Conservation (phyloP, 1,140 invertebrate genomes). For the Procambarus clarkii region DNA sequence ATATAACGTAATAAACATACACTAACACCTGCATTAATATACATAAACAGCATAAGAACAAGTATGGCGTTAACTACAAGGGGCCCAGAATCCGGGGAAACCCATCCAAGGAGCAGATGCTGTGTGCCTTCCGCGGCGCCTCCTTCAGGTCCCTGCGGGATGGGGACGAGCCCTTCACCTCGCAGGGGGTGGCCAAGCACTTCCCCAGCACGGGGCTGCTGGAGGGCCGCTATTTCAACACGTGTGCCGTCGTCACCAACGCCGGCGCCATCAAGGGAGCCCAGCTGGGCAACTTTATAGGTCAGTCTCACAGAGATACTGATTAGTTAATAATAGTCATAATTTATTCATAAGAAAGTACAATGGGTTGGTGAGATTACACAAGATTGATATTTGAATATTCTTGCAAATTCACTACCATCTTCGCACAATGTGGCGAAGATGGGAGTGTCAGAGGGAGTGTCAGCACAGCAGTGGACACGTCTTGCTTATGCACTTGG, state of each 20-base stretch:
- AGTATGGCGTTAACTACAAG: conserved; percentile 69
- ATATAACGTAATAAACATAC: too few species aligned
- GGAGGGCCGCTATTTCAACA: conserved; percentile 79
- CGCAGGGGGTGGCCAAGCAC: conserved; percentile 57
- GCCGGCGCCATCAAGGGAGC: conserved; percentile 84
- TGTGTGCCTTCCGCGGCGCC: conserved; percentile 41
- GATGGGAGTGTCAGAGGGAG: too few species aligned
- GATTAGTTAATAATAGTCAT: too few species aligned
- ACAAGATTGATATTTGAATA: too few species aligned
- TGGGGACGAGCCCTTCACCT: conserved; percentile 57
- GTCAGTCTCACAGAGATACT: conserved; percentile 76
- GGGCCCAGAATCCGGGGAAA: conserved; percentile 53
- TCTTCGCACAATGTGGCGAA: too few species aligned
- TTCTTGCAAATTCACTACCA: too few species aligned
- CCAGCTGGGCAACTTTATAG: conserved; percentile 84
- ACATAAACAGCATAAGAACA: conserved; percentile 63
- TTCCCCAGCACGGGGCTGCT: conserved; percentile 66
- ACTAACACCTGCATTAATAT: too few species aligned
- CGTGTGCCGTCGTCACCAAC: conserved; percentile 86
- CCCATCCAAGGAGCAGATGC: conserved; percentile 57
- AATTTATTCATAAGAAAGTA: too few species aligned
- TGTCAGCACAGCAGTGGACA: too few species aligned
- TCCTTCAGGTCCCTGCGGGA: conserved; percentile 30
- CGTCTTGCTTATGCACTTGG: too few species aligned
- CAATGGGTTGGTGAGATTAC: too few species aligned